phyloP scores from a whole-genome alignment of 2,113 vertebrate genomes.

The Machaerirhynchus nigripectus region DNA sequence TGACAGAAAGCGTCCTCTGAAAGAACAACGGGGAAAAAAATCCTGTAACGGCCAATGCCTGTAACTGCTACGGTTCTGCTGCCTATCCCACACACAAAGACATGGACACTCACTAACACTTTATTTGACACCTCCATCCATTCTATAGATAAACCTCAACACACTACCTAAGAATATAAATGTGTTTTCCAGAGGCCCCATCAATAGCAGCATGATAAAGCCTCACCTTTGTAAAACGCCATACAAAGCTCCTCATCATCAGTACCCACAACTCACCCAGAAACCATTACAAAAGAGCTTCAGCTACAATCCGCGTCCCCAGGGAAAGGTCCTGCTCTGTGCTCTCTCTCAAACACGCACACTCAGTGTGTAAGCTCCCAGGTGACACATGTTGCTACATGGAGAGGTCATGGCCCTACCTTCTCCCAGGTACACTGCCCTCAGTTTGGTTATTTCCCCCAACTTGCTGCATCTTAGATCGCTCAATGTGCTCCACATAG shows the following conservation, averaged over 20 bases:
- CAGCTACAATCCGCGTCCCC: neutral
- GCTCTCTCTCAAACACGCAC: neutral
- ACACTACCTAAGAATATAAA: neutral
- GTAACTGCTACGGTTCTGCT: neutral
- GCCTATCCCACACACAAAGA: neutral
- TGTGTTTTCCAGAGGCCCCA: rapidly evolving
- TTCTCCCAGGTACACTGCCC: constrained; percentile 83
- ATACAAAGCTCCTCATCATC: neutral
- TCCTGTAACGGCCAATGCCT: neutral
- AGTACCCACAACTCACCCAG: neutral
- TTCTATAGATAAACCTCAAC: neutral
- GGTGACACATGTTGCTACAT: rapidly evolving
- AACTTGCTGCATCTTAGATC: constrained; percentile 92
- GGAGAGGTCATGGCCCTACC: constrained; percentile 73
- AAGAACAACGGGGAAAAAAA: neutral
- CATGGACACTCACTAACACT: neutral
- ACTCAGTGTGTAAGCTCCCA: neutral
- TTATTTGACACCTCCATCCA: neutral
- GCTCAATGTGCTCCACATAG: constrained; percentile 95
- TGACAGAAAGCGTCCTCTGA: neutral
- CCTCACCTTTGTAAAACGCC: neutral
- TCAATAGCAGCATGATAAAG: neutral
- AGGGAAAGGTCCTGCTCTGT: neutral
- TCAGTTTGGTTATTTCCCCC: constrained; percentile 88
- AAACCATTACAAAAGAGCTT: neutral